Conservation (phyloP, 2,113 vertebrate genomes). For the Alethe castanea region DNA sequence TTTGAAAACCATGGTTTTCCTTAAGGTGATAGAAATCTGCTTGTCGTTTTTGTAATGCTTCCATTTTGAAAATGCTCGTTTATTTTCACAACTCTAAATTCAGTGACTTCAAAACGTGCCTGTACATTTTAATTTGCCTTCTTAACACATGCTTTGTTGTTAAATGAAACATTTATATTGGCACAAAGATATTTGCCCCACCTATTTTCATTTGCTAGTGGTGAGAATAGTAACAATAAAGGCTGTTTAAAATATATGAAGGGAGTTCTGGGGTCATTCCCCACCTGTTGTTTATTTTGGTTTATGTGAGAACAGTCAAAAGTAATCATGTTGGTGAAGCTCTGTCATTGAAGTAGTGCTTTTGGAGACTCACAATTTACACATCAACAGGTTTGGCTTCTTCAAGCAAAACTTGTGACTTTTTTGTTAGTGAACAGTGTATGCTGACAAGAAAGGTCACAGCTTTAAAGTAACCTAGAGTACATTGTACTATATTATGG, state of each 20-base stretch:
- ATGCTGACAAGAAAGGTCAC: not conserved
- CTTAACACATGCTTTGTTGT: conserved; percentile 18
- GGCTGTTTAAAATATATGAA: conserved; percentile 1
- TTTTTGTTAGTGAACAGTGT: not conserved
- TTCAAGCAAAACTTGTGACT: not conserved
- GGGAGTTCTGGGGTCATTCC: conserved; percentile 13
- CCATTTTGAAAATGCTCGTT: not conserved
- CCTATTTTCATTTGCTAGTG: conserved; percentile 44
- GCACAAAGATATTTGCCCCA: conserved; percentile 8
- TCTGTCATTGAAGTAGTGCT: not conserved
- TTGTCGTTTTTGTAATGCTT: not conserved
- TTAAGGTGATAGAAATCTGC: not conserved
- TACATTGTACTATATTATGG: not conserved
- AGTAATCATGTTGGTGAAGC: not conserved
- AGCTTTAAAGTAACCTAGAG: not conserved
- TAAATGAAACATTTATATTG: conserved; percentile 59
- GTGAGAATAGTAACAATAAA: conserved; percentile 14
- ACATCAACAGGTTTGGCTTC: not conserved
- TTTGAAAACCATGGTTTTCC: not conserved
- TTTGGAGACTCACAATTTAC: not conserved
- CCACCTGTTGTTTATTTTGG: conserved; percentile 56
- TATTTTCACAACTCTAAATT: not conserved
- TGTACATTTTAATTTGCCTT: not conserved
- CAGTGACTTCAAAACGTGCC: not conserved
- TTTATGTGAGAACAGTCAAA: conserved; percentile 30